Evolutionary conservation across 2,888 invertebrate genomes (phyloP), one percentile per base, ranked within the genome.

Genomic region (Caenorhabditis panamensis): DNA sequence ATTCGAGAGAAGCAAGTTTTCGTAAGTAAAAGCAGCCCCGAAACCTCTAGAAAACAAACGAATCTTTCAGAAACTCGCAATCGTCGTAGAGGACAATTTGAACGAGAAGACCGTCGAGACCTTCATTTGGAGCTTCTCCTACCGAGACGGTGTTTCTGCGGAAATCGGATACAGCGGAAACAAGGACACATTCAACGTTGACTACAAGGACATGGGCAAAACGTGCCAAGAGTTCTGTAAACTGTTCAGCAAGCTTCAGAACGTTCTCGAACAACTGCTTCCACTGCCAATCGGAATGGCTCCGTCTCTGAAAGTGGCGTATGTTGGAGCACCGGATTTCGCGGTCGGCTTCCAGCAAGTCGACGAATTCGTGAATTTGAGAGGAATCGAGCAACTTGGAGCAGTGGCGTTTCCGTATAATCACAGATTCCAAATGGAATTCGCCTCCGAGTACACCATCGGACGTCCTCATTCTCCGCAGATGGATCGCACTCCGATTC

Each of bases 21-120:
- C n/a, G n/a, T n/a, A n/a, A n/a, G n/a, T n/a, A n/a, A n/a, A n/a
- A n/a, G n/a, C n/a, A n/a, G n/a, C n/a, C n/a, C n/a, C n/a, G n/a
- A n/a, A n/a, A n/a, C n/a, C n/a, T n/a, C n/a, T n/a, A n/a, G n/a
- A n/a, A n/a, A n/a, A n/a, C n/a, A n/a, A n/a, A n/a, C n/a, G n/a
- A n/a, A n/a, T n/a, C n/a, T n/a, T 64, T 44, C 54, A 79, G 73
- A 79, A 79, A 16, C 62, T 79, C 37, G 79, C 79, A 4, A 37
- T 79, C 13, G 66, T 79, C 0, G 68, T 73, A 1, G 73, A 79
- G 22, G 41, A 61, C 16, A 16, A 26, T 3, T 22, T 68, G 1
- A 20, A 68, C n/a, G 24, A 51, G 9, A 16, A 36, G 1, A 54
- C 62, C 20, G 22, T 54, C 18, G 79, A 79, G 26, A 47, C 73